Evolutionary conservation across 2,113 vertebrate genomes (phyloP).

Genomic region (Lota lota): DNA sequence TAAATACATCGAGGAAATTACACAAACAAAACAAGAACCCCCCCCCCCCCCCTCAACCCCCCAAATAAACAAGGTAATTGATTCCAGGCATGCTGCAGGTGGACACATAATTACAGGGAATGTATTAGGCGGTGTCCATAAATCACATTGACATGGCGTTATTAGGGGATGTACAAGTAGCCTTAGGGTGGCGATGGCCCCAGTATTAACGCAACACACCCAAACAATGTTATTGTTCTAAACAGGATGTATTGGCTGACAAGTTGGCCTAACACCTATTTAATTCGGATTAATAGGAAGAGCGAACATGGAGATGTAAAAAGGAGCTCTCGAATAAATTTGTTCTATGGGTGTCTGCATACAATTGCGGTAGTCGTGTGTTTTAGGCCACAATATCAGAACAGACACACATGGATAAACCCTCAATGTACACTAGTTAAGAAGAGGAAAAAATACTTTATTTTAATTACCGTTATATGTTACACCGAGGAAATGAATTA

Average conservation of each 20-base stretch:
- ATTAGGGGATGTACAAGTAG: slow-evolving; percentile 81
- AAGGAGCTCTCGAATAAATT: not conserved
- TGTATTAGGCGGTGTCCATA: slow-evolving; percentile 93
- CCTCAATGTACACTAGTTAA: too few species aligned
- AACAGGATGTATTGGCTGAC: slow-evolving; percentile 23
- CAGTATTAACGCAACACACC: slow-evolving; percentile 31
- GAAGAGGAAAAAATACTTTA: too few species aligned
- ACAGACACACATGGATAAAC: too few species aligned
- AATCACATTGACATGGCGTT: slow-evolving; percentile 87
- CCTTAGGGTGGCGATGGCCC: slow-evolving; percentile 57
- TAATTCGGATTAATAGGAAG: slow-evolving; percentile 54
- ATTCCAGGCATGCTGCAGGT: slow-evolving; percentile 95
- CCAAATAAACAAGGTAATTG: slow-evolving; percentile 80
- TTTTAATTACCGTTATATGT: too few species aligned
- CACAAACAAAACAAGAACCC: slow-evolving; percentile 59
- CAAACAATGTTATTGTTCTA: slow-evolving; percentile 27
- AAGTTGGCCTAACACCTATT: slow-evolving; percentile 18
- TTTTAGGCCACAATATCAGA: too few species aligned
- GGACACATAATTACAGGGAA: slow-evolving; percentile 93
- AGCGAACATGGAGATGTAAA: not conserved
- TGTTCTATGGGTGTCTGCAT: too few species aligned
- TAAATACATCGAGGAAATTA: slow-evolving; percentile 66
- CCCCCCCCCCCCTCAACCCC: too few species aligned
- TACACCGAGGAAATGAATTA: too few species aligned
- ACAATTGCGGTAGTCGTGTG: too few species aligned